Evolutionary conservation across 2,888 invertebrate genomes (phyloP), one percentile per base, ranked within the genome.

Genomic region (Ennomos fuscantarius): DNA sequence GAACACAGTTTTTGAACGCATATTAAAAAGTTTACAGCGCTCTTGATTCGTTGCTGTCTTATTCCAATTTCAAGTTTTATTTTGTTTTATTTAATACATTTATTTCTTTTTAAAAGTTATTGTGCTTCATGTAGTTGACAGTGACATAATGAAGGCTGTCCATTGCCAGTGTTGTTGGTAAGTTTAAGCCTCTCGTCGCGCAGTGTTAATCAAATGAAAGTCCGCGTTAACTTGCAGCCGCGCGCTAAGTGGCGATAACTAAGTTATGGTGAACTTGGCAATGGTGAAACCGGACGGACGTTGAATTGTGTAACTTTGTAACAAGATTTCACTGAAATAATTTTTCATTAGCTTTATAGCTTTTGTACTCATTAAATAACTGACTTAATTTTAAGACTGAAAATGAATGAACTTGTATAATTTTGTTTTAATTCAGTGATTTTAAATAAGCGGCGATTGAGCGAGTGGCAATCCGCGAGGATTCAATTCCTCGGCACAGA

Each of bases 131-230:
- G 55, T 51, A 60, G 63, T 55, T 43, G 63, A 53, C 68, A 65
- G 47, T 70, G 70, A 67, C 66, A 70, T 69, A 74, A 70, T 73
- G 74, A 48, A 40, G 35, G 10, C 31, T 36, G 40, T 58, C 47
- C 61, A 65, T 53, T 46, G 57, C 60, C 13, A 42, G 44, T 51
- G 45, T 47, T 53, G 58, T 56, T 57, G 52, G 66, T 62, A 46
- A 60, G 53, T 57, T 59, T 46, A 49, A 40, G 54, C 45, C 57
- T 64, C 36, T 40, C 24, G 41, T 48, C 42, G 24, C 41, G 43
- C 56, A 46, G 73, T 73, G 81, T 36, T 81, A 81, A 83, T 76
- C 63, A 66, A 65, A 67, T 58, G 70, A 79, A 81, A 80, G 75
- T 69, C 44, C 32, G 52, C 45, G 47, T 33, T 56, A 39, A 64